These are phyloP conservation scores for Neotragus moschatus DNA, from an alignment of 2,113 vertebrate genomes.

Conservation along the genomic window DNA sequence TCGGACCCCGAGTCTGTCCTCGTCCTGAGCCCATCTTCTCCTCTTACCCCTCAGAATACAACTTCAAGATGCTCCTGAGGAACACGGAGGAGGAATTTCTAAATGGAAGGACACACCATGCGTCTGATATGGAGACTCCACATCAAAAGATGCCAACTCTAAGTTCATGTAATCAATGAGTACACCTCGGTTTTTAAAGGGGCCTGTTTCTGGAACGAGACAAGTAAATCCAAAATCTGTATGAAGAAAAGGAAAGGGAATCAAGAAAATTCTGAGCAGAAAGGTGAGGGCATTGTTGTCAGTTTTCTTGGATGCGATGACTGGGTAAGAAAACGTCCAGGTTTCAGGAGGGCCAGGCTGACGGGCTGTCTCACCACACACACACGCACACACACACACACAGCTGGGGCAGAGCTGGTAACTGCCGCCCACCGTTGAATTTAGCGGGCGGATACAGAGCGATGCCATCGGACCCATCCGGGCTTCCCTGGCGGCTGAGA, in stretches of 20 bases:
- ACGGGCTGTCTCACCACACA: background rate
- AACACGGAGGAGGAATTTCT: background rate
- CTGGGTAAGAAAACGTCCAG: background rate
- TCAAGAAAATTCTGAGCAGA: background rate
- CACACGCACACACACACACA: fast-evolving
- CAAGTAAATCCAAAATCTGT: background rate
- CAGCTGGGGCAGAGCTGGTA: background rate
- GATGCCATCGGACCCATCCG: background rate
- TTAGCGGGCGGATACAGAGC: background rate
- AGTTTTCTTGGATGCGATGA: background rate
- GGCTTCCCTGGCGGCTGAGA: background rate
- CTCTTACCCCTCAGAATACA: background rate
- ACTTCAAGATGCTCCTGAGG: background rate
- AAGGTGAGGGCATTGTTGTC: background rate
- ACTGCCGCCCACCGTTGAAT: background rate
- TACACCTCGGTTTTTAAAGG: background rate
- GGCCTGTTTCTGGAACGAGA: background rate
- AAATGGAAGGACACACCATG: background rate
- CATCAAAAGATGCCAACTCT: background rate
- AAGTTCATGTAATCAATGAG: background rate
- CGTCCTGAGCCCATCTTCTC: background rate
- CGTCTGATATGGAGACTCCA: background rate
- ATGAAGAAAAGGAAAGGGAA: background rate
- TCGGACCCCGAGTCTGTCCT: background rate
- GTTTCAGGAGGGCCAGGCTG: background rate